Evolutionary conservation across 2,888 invertebrate genomes (phyloP), one percentile per base, ranked within the genome.

Genomic region (Cacoxenus indagator): DNA sequence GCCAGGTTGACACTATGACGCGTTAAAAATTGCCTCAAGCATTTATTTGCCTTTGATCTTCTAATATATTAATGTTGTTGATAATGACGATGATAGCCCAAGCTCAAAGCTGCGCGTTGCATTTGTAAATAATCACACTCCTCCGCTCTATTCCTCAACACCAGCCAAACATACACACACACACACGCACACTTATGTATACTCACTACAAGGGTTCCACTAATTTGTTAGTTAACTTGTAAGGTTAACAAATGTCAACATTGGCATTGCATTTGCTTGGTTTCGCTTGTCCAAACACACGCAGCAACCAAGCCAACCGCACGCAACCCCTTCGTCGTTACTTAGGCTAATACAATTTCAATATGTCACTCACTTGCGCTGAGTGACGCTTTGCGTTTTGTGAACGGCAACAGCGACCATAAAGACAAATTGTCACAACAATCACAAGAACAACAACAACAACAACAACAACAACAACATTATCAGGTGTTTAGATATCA

Each of bases 241-340:
- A 62, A 62, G 61, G 61, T 62, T 72, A n/a, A 76, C 75, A 75
- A 77, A 83, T 83, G 82, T 81, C 81, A 81, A 83, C 81, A 80
- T 72, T 75, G 64, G 61, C 62, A 76, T 77, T 73, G 79, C 83
- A 80, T 80, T 80, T 83, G 75, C 71, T 54, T 67, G 71, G 74
- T 71, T 77, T 77, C 76, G 51, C 29, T n/a, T 54, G 14, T 14
- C 43, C 46, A 37, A 46, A 6, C 37, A 43, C 43, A 26, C 37
- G 3, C 62, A 62, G 75, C 75, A 76, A 76, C 81, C 81, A 5
- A 57, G 82, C 78, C 83, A 81, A 82, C 81, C 37, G 14, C 31
- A 31, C 31, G n/a, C n/a, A n/a, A n/a, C n/a, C n/a, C n/a, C n/a
- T n/a, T n/a, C n/a, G n/a, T n/a, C n/a, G n/a, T n/a, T n/a, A n/a